Base-by-base conservation (phyloP, 2,888 invertebrate species). In the Clitarchus hookeri region DNA sequence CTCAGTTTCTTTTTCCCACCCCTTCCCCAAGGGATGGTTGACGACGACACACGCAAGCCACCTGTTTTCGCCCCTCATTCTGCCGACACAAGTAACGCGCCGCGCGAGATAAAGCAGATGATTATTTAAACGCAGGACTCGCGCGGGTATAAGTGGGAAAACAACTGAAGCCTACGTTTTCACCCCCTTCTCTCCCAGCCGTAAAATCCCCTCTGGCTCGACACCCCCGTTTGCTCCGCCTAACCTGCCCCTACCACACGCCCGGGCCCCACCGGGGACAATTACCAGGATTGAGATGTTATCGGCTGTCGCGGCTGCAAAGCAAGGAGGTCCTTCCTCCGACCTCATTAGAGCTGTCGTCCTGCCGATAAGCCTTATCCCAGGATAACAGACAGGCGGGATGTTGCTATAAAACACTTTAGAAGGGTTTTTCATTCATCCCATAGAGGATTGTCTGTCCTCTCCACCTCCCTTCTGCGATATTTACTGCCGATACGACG, bases 281-380 rank as follows among this genome's bases (percentile, higher is more conserved):
- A 65, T 65, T 65, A 65, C 65, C 65, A n/a, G 65, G 65, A 65
- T 65, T 65, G 65, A 65, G 65, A 65, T 65, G 65, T 65, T 65
- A 65, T 65, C 65, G n/a, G 65, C 65, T 19, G 65, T 65, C 65
- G 65, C 19, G n/a, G 19, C 65, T 16, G 65, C 65, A n/a, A 65
- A 48, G 48, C 48, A 48, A 48, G 48, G 16, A 36, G 36, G 53
- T 16, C n/a, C 23, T 65, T n/a, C 65, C n/a, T 16, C 23, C 65
- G 65, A 65, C 65, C 65, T 65, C 65, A 65, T 65, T 65, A 65
- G 65, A 8, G 65, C 65, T 65, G 65, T 65, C 65, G 65, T 65
- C 65, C 65, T 65, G 65, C n/a, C 19, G 65, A 65, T 65, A 65
- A 65, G 65, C 65, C 65, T n/a, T 65, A n/a, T 65, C 19, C 65